Conservation (phyloP, 2,888 invertebrate species). For the Elmis aenea region DNA sequence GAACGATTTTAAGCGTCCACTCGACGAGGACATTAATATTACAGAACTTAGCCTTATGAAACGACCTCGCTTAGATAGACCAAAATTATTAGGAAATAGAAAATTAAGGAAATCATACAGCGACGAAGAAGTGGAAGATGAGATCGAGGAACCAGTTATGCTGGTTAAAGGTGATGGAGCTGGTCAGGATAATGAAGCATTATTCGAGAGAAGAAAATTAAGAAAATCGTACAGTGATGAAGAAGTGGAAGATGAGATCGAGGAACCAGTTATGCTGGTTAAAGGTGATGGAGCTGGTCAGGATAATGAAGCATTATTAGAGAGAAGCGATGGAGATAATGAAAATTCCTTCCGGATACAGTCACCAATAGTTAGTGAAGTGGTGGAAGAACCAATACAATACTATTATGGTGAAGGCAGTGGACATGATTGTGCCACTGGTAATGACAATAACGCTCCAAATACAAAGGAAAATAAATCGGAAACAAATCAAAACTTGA, state of each 20-base stretch:
- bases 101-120: constrained; percentile 19
- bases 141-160: constrained; percentile 68
- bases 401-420: constrained; percentile 67
- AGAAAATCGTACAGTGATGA: constrained; percentile 20
- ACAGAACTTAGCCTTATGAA: constrained; percentile 27
- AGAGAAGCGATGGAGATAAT: background rate
- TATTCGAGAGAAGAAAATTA: constrained; percentile 26
- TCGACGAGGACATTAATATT: constrained; percentile 24
- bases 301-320: constrained; percentile 42
- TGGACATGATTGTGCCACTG: constrained; percentile 69
- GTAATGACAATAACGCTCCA: constrained; percentile 51
- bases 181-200: constrained; percentile 55
- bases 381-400: constrained; percentile 67
- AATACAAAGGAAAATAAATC: constrained; percentile 10
- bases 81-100: constrained; percentile 28
- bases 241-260: constrained; percentile 46
- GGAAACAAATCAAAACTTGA: constrained; percentile 8
- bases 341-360: no score
- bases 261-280: constrained; percentile 67
- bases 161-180: constrained; percentile 52
- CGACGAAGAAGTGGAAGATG: constrained; percentile 24
- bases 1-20: constrained; percentile 23
- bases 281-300: constrained; percentile 56
- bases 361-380: constrained; percentile 54
- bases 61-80: constrained; percentile 24